Conservation (phyloP, 2,113 vertebrate species). For the Nanorana parkeri region DNA sequence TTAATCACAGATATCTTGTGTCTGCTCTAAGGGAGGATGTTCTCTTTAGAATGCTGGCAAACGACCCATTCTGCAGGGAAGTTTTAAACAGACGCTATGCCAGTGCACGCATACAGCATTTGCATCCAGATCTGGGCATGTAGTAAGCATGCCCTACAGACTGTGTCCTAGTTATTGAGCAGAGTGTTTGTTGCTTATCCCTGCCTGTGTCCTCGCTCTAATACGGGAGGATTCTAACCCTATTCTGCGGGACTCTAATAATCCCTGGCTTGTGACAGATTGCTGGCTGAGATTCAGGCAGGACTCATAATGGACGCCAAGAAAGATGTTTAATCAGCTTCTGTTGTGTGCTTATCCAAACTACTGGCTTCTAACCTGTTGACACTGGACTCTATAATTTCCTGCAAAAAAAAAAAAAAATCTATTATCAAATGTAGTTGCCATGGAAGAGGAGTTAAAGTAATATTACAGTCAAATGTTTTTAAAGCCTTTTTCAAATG, state of each 20-base stretch:
- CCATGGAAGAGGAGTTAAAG: too few species aligned
- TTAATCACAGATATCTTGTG: too few species aligned
- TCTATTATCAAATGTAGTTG: too few species aligned
- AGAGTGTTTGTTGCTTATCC: constrained; percentile 31
- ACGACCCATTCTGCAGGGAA: neutral
- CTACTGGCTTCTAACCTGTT: constrained; percentile 26
- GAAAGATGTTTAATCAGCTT: constrained; percentile 51
- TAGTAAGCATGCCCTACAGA: constrained; percentile 18
- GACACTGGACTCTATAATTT: neutral
- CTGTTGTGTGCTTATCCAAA: constrained; percentile 40
- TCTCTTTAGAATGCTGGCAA: too few species aligned
- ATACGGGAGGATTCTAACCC: constrained; percentile 16
- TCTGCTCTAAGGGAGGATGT: too few species aligned
- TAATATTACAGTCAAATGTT: too few species aligned
- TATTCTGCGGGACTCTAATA: constrained; percentile 24
- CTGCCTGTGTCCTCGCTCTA: constrained; percentile 29
- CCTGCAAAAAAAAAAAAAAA: neutral
- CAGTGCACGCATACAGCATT: neutral
- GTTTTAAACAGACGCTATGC: neutral
- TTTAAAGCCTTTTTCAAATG: too few species aligned
- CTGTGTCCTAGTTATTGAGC: constrained; percentile 36
- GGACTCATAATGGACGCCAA: constrained; percentile 26
- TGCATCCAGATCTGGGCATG: neutral
- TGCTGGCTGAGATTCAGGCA: constrained; percentile 43
- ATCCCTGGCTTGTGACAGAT: constrained; percentile 50